Percentiles rank a stretch among this genome's conserved stretches.
Conservation (phyloP, 1,140 invertebrate species). For the Phortica variegata region DNA sequence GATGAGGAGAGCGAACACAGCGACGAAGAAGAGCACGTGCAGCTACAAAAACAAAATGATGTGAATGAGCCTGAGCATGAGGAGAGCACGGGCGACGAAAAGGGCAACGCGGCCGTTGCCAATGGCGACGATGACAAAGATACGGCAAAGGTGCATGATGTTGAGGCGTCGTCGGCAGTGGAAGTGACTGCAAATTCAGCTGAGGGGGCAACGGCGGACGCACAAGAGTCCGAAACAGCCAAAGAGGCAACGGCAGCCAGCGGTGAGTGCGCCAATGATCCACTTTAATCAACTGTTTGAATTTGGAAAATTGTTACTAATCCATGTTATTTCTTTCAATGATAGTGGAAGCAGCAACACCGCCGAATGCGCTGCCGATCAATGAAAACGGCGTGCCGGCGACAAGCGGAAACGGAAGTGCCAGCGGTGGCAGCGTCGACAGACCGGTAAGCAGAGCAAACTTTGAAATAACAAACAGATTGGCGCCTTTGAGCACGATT, state of each 20-base stretch:
- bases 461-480: conserved; percentile 18
- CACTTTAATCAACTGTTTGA: too few species aligned
- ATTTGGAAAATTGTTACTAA: too few species aligned
- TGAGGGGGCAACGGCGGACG: conserved; percentile 3
- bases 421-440: conserved; percentile 5
- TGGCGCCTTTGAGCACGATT: conserved; percentile 49
- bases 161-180: too few species aligned
- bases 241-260: conserved; percentile 3
- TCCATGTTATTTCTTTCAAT: too few species aligned
- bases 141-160: too few species aligned
- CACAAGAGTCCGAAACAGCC: conserved; percentile 19
- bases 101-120: too few species aligned
- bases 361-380: too few species aligned
- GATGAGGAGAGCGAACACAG: conserved; percentile 32
- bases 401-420: conserved; percentile 3
- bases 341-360: too few species aligned
- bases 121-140: too few species aligned
- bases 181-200: conserved; percentile 11
- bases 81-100: conserved; percentile 1
- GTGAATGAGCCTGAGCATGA: conserved; percentile 5
- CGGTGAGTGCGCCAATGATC: conserved; percentile 32
- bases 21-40: conserved; percentile 29
- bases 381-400: too few species aligned
- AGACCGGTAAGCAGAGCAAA: conserved; percentile 41
- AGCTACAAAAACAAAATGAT: background rate